Conservation (phyloP, 2,888 invertebrate species). For the Drosophila falleni region DNA sequence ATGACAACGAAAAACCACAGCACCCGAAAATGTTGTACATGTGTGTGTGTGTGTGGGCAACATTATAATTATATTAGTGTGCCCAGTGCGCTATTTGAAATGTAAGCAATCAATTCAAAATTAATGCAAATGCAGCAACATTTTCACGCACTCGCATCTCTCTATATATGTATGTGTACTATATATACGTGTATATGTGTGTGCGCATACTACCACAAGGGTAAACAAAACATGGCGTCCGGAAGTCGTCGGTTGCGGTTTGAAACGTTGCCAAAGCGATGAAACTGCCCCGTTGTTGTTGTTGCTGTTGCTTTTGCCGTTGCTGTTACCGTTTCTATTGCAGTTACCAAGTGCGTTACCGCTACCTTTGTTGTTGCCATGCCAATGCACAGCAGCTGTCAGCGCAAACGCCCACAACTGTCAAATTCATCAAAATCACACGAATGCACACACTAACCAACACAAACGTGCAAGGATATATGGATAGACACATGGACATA, state of each 20-base stretch:
- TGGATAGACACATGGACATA: conserved; percentile 1
- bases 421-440: conserved; percentile 85
- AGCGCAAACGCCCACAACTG: conserved; percentile 84
- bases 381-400: conserved; percentile 73
- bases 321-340: conserved; percentile 26
- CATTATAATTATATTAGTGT: conserved; percentile 81
- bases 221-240: conserved; percentile 77
- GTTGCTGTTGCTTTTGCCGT: not conserved
- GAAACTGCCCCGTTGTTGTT: conserved; percentile 13
- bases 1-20: conserved; percentile 80
- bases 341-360: conserved; percentile 27
- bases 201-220: conserved; percentile 28
- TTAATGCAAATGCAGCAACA: conserved; percentile 81
- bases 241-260: conserved; percentile 80
- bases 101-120: conserved; percentile 82
- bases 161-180: too few relatives aligned
- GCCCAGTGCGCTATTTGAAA: conserved; percentile 60
- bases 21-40: conserved; percentile 41
- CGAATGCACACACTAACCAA: conserved; percentile 58
- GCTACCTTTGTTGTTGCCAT: conserved; percentile 48
- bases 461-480: conserved; percentile 15
- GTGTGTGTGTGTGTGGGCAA: conserved; percentile 27
- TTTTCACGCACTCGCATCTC: conserved; percentile 44
- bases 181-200: not conserved
- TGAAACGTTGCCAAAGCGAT: conserved; percentile 49